Evolutionary conservation across 2,797 vertebrate genomes (phyloP).

Genomic region (Pteronotus mesoamericanus): DNA sequence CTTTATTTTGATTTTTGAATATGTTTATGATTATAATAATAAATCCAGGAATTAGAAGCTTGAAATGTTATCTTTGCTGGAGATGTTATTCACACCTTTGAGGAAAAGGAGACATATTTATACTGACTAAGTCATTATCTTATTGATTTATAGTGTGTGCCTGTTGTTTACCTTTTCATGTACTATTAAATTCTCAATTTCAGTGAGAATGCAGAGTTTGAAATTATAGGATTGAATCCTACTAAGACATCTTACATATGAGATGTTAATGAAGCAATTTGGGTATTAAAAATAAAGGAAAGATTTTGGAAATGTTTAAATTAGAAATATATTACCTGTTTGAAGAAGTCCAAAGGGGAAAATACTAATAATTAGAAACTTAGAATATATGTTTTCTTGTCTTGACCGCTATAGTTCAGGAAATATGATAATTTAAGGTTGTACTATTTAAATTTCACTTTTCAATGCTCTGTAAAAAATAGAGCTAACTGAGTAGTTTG

Average conservation of each 20-base stretch:
- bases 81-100: background rate
- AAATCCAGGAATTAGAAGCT: background rate
- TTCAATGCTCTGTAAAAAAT: background rate
- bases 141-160: background rate
- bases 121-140: background rate
- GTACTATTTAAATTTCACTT: background rate
- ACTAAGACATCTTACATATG: background rate
- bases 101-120: background rate
- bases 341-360: background rate
- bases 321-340: background rate
- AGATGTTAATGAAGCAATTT: background rate
- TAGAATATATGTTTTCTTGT: background rate
- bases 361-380: background rate
- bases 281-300: background rate
- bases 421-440: background rate
- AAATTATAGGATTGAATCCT: background rate
- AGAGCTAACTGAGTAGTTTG: background rate
- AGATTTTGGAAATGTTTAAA: background rate
- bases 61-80: background rate
- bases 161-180: background rate
- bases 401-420: background rate
- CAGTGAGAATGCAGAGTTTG: background rate
- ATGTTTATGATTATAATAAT: background rate
- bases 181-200: conserved; percentile 7
- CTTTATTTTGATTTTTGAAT: background rate